These are phyloP conservation scores for Corticium candelabrum DNA, from an alignment of 37 sponge, comb jelly and placozoan species.

Conservation along the genomic window DNA sequence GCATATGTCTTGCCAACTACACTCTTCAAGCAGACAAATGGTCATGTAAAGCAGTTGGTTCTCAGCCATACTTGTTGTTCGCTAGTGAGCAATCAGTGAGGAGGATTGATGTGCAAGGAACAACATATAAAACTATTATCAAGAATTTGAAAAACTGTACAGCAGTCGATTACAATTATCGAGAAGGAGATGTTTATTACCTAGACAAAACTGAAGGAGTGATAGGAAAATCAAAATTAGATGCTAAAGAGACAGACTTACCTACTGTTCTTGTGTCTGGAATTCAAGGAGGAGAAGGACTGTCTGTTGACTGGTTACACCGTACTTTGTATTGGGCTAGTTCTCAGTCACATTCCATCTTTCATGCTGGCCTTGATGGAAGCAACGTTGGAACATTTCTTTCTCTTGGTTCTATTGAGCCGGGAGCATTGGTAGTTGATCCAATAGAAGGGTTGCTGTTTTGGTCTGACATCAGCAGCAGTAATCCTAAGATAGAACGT, in stretches of 20 bases:
- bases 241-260: neutral
- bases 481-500: neutral
- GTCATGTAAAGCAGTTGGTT: neutral
- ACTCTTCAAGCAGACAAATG: neutral
- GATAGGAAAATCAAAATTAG: neutral
- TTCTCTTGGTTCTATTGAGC: neutral
- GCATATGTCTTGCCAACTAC: slow-evolving; percentile 5
- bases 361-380: neutral
- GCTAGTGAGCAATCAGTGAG: neutral
- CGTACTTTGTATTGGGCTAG: neutral
- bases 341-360: neutral
- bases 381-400: neutral
- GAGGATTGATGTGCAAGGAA: neutral
- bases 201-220: neutral
- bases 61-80: neutral
- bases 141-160: neutral
- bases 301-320: neutral
- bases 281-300: neutral
- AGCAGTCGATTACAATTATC: neutral
- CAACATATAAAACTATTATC: neutral
- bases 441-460: neutral
- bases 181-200: neutral
- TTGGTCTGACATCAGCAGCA: neutral
- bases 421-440: neutral
- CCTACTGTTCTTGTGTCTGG: neutral